phyloP scores from a whole-genome alignment of 2,797 vertebrate species.

The Ibycter americanus region DNA sequence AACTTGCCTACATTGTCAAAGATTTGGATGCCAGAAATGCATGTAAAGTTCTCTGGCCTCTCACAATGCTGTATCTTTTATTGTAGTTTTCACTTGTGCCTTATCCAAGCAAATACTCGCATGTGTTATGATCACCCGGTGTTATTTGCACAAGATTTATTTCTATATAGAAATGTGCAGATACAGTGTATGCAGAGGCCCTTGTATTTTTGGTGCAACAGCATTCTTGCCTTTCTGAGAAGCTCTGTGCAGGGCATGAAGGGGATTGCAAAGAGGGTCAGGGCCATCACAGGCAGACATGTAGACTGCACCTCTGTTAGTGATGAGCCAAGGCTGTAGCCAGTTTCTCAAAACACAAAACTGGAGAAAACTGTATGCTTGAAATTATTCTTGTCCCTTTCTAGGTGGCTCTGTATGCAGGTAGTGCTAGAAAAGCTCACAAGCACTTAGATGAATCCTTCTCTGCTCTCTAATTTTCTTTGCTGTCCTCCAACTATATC shows the following conservation, averaged over 20 bases:
- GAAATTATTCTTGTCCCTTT: not conserved
- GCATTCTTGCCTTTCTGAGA: not conserved
- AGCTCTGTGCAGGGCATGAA: not conserved
- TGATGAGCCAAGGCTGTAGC: not conserved
- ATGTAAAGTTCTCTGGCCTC: not conserved
- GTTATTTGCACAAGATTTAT: not conserved
- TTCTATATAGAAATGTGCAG: not conserved
- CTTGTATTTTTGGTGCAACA: not conserved
- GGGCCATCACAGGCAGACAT: accelerated
- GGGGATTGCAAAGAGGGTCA: not conserved
- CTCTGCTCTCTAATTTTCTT: not conserved
- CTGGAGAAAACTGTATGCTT: not conserved
- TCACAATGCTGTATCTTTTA: not conserved
- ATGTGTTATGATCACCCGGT: accelerated
- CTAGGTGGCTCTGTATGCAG: accelerated
- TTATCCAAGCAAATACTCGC: not conserved
- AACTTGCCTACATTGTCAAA: not conserved
- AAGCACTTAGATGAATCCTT: not conserved
- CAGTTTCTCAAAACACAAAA: not conserved
- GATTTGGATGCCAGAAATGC: not conserved
- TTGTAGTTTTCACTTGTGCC: not conserved
- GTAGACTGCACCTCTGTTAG: not conserved
- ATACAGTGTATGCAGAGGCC: not conserved
- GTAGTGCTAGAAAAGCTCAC: not conserved
- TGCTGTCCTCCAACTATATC: not conserved